phyloP scores from a whole-genome alignment of 1,140 invertebrate species.

The Lucilia cuprina region DNA sequence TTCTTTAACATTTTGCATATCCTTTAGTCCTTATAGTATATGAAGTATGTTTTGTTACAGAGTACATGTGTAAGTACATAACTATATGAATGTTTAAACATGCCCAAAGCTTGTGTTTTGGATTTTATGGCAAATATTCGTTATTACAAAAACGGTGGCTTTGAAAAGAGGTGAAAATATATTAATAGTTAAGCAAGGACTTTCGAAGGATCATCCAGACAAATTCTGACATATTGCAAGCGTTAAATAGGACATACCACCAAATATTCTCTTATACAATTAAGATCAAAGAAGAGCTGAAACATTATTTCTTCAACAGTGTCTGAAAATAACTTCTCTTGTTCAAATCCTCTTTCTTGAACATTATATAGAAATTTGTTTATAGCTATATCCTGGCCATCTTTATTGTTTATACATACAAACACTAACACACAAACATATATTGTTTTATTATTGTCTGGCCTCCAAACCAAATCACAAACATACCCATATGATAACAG shows the following conservation, averaged over 20 bases:
- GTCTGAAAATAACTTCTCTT: background rate
- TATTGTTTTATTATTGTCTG: constrained; percentile 16
- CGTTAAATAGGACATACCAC: too few species aligned
- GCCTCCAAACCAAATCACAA: background rate
- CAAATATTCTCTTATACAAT: too few species aligned
- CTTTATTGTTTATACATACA: background rate
- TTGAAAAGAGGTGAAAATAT: background rate
- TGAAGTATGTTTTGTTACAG: background rate
- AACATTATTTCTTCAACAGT: too few species aligned
- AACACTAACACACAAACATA: background rate
- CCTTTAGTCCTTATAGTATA: background rate
- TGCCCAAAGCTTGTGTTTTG: background rate
- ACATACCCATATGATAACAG: background rate
- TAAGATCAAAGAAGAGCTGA: too few species aligned
- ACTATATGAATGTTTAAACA: background rate
- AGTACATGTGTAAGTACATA: constrained; percentile 2
- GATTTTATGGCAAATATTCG: background rate
- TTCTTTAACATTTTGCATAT: background rate
- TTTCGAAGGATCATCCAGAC: too few species aligned
- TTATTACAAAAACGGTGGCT: too few species aligned
- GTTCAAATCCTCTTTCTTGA: background rate
- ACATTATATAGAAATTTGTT: background rate
- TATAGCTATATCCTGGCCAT: background rate
- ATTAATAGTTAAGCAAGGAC: background rate
- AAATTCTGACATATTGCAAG: too few species aligned